A percentile compares a stretch with the other conserved stretches of the same genome.
Conservation (phyloP, 2,113 vertebrate genomes). For the Ptilorrhoa leucosticta region DNA sequence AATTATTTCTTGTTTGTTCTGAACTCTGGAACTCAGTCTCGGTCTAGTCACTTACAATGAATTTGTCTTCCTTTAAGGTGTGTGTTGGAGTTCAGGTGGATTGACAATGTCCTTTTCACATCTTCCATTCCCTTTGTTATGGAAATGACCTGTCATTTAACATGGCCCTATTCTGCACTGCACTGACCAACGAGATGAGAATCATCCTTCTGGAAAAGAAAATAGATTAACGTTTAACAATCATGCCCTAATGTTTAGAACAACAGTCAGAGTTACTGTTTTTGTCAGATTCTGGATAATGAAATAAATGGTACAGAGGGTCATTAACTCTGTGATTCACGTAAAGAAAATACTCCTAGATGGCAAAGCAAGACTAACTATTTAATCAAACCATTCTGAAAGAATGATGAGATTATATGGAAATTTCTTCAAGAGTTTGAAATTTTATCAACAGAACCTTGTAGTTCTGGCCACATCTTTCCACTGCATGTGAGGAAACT, state of each 20-base stretch:
- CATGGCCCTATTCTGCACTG: not conserved
- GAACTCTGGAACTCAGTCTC: not conserved
- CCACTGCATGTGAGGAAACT: not conserved
- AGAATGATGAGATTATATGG: not conserved
- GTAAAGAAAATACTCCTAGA: not conserved
- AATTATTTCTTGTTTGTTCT: not conserved
- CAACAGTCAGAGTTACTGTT: not conserved
- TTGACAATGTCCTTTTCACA: not conserved
- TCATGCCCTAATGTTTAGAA: not conserved
- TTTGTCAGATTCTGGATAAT: not conserved
- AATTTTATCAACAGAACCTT: not conserved
- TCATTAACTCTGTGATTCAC: not conserved
- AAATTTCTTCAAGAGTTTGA: not conserved
- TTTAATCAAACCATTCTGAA: not conserved
- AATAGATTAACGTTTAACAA: not conserved
- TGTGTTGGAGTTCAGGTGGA: not conserved
- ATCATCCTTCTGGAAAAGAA: conserved; percentile 1
- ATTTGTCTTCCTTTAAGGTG: not conserved
- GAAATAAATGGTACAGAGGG: not conserved
- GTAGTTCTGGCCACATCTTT: not conserved
- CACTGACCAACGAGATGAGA: not conserved
- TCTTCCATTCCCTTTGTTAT: conserved; percentile 2
- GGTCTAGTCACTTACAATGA: not conserved
- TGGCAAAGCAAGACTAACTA: not conserved
- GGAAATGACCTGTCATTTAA: conserved; percentile 16